Base-by-base conservation (phyloP, 2,888 invertebrate genomes). In the Cenopis cana region DNA sequence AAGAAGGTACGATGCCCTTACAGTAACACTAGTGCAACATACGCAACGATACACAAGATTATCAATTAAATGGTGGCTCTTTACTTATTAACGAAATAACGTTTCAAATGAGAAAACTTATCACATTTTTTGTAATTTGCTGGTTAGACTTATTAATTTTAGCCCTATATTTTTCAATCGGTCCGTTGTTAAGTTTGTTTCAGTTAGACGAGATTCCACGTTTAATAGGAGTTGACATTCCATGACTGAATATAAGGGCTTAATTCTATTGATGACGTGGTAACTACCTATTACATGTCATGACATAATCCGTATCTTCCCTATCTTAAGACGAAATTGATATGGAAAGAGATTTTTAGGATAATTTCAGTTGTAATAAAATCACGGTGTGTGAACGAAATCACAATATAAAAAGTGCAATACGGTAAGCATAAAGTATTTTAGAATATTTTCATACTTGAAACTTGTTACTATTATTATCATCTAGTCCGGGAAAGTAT, bases 401-500 rank as follows among this genome's bases (percentile, higher is more conserved):
- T 29, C 24, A 24, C 54, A 9, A 9, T 9, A 29, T 24, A n/a
- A n/a, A 54, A 8, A 55, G 6, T 29, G 29, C 54, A 29, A 29
- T 14, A 55, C 14, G n/a, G 1, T 5, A 54, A 54, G 10, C 18
- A 41, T 18, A 38, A 36, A 14, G 18, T 56, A 56, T 56, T 59
- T 0, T 59, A 18, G 41, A 41, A 5, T 38, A 59, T 59, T 59
- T 29, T 33, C 11, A n/a, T 46, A 33, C 41, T 11, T 12, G 17
- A 8, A 61, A 29, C 11, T 12, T 29, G n/a, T n/a, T 24, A 24
- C 14, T 3, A 55, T 52, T 24, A 62, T 52, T 11, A 17, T 57
- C 18, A 18, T 67, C 20, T 67, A 57, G 67, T 67, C 67, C 49
- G 11, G 18, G 9, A 57, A 50, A 49, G 56, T 57, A 67, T 67